phyloP scores from a whole-genome alignment of 2,113 vertebrate species.

The Ia io region DNA sequence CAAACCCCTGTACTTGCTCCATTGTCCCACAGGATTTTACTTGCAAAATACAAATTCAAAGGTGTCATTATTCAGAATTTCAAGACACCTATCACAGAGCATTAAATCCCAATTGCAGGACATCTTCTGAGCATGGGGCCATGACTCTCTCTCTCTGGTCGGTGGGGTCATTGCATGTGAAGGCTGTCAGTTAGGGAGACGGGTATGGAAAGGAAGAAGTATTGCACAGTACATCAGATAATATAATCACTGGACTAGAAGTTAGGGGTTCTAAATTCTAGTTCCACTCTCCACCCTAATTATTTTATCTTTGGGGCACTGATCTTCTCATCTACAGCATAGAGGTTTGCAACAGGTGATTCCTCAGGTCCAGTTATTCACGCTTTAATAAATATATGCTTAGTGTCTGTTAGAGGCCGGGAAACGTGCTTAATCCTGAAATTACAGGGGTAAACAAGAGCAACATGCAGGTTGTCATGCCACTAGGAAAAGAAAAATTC shows the following conservation, averaged over 20 bases:
- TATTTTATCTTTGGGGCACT: not conserved
- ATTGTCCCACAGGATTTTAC: not conserved
- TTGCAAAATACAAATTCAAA: not conserved
- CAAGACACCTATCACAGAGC: not conserved
- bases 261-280: not conserved
- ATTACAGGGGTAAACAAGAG: not conserved
- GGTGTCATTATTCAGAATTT: not conserved
- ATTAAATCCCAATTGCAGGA: not conserved
- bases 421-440: not conserved
- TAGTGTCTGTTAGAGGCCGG: not conserved
- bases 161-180: not conserved
- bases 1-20: not conserved
- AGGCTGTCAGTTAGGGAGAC: not conserved
- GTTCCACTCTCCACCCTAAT: not conserved
- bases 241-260: not conserved
- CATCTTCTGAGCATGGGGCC: not conserved
- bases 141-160: not conserved
- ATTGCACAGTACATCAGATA: not conserved
- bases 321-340: not conserved
- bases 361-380: not conserved
- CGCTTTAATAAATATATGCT: not conserved
- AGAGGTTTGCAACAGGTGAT: not conserved
- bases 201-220: not conserved
- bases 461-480: not conserved
- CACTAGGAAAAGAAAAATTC: not conserved